Evolutionary conservation across 2,888 invertebrate genomes (phyloP).

Genomic region (Cheilosia vernalis): DNA sequence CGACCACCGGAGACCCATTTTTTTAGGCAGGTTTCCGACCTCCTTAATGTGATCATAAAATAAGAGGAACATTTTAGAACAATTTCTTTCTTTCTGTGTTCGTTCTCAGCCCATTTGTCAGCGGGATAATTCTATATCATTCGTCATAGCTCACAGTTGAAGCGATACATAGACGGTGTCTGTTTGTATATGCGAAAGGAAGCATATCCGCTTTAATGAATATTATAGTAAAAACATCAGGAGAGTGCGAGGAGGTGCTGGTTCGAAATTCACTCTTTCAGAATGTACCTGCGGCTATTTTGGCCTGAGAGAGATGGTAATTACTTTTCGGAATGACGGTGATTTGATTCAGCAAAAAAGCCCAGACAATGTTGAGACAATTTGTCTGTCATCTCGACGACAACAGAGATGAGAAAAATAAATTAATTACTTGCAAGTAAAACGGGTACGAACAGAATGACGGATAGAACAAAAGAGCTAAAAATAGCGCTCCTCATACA

Average conservation of each 20-base stretch:
- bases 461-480: constrained; percentile 6
- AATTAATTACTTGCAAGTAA: constrained; percentile 11
- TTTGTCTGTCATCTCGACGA: constrained; percentile 1
- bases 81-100: constrained; percentile 6
- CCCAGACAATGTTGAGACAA: constrained; percentile 7
- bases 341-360: constrained; percentile 2
- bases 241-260: no score
- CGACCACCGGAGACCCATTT: constrained; percentile 26
- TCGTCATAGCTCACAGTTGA: constrained; percentile 44
- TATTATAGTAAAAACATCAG: no score
- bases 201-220: neutral
- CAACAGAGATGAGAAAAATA: neutral
- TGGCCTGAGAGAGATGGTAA: no score
- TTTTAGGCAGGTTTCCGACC: constrained; percentile 30
- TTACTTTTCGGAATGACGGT: neutral
- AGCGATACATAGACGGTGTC: neutral
- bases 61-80: constrained; percentile 30
- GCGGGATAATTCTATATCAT: constrained; percentile 57
- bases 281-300: no score
- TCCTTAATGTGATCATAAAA: constrained; percentile 36
- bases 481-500: neutral
- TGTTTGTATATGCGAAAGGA: constrained; percentile 5
- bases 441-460: neutral
- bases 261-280: no score
- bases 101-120: constrained; percentile 56